Conservation (phyloP, 1,140 invertebrate species). For the Elymnias hypermnestra region DNA sequence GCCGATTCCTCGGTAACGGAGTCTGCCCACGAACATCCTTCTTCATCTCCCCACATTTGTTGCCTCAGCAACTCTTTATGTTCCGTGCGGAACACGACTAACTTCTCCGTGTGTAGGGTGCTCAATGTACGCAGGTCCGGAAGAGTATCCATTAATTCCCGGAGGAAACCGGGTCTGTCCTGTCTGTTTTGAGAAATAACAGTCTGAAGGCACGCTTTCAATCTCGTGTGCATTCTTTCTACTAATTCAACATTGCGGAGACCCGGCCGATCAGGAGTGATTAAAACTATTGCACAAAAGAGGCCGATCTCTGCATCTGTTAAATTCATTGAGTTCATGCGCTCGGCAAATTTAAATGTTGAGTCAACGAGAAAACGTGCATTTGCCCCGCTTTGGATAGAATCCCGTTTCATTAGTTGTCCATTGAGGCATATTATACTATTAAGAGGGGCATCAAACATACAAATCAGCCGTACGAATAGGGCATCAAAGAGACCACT, state of each 20-base stretch:
- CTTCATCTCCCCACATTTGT: slow-evolving; percentile 80
- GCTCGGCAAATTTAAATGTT: slow-evolving; percentile 97
- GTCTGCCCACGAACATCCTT: slow-evolving; percentile 83
- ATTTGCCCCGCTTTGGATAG: slow-evolving; percentile 92
- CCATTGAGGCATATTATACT: slow-evolving; percentile 95
- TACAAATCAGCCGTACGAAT: slow-evolving; percentile 93
- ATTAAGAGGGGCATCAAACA: slow-evolving; percentile 93
- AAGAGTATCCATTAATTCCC: slow-evolving; percentile 94
- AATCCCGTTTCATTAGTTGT: slow-evolving; percentile 91
- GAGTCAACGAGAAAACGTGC: slow-evolving; percentile 96
- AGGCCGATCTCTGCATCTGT: slow-evolving; percentile 95
- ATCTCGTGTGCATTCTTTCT: slow-evolving; percentile 92
- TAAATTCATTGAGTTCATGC: slow-evolving; percentile 92
- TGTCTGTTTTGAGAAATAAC: slow-evolving; percentile 92
- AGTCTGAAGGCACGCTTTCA: slow-evolving; percentile 91
- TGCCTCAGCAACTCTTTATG: slow-evolving; percentile 88
- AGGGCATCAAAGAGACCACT: slow-evolving; percentile 96
- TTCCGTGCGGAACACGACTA: slow-evolving; percentile 93
- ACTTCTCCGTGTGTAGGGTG: slow-evolving; percentile 96
- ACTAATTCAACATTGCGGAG: slow-evolving; percentile 94
- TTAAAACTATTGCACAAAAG: slow-evolving; percentile 96
- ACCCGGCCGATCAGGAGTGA: slow-evolving; percentile 94
- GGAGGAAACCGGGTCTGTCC: slow-evolving; percentile 85
- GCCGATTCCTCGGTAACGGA: slow-evolving; percentile 86
- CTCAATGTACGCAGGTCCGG: slow-evolving; percentile 96